A percentile compares a stretch with the other conserved stretches of the same genome.
Conservation (phyloP, 2,797 vertebrate genomes). For the Chelidonichthys spinosus region DNA sequence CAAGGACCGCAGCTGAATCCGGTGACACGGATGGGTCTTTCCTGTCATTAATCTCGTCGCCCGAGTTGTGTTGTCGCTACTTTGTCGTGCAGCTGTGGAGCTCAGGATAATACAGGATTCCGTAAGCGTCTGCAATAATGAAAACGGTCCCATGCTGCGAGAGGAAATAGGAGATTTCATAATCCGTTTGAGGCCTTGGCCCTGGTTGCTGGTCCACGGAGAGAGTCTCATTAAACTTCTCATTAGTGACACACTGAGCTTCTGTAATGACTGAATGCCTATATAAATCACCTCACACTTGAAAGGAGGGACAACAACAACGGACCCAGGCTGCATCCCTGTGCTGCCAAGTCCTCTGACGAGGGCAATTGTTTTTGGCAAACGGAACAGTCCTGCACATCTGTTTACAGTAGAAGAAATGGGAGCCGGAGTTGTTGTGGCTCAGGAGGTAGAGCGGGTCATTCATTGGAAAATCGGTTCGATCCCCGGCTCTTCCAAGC, state of each 20-base stretch:
- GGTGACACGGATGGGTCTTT: conserved; percentile 43
- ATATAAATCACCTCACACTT: conserved; percentile 78
- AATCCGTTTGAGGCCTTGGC: conserved; percentile 77
- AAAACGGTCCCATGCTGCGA: conserved; percentile 73
- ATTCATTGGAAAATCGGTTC: background rate
- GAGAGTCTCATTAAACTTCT: conserved; percentile 82
- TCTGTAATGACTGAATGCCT: conserved; percentile 80
- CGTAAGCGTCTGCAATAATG: conserved; percentile 64
- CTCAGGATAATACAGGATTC: conserved; percentile 68
- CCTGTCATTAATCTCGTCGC: conserved; percentile 49
- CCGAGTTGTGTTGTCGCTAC: conserved; percentile 39
- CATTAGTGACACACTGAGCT: conserved; percentile 83
- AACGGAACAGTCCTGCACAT: conserved; percentile 51
- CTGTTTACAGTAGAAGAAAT: conserved; percentile 39
- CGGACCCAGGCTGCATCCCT: conserved; percentile 36
- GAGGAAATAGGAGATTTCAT: conserved; percentile 82
- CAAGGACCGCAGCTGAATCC: conserved; percentile 20
- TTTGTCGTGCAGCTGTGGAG: conserved; percentile 55
- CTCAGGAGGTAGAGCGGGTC: background rate
- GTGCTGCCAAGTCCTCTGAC: conserved; percentile 57
- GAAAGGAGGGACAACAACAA: conserved; percentile 62
- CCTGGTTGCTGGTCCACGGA: conserved; percentile 67
- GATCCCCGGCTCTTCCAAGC: background rate
- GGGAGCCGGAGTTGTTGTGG: background rate
- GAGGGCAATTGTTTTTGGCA: conserved; percentile 58